phyloP scores from a whole-genome alignment of 1,140 invertebrate genomes.

The Helicoverpa armigera region DNA sequence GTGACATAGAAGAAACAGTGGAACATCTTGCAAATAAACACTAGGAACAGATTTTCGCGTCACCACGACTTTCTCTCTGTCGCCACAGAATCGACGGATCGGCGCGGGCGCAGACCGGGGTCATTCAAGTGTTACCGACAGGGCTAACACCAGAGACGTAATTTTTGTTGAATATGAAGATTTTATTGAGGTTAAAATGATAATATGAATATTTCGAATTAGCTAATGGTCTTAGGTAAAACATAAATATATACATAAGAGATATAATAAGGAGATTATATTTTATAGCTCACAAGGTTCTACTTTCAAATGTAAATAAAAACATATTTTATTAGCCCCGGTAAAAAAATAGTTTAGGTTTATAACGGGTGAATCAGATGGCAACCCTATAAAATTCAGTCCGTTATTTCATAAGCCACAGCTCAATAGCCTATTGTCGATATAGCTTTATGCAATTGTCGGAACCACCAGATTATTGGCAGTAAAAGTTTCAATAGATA shows the following conservation, averaged over 20 bases:
- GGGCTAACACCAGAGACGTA: not conserved
- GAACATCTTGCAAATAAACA: constrained; percentile 15
- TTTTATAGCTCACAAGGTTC: too few species aligned
- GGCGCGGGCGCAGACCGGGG: constrained; percentile 16
- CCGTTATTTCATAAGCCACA: not conserved
- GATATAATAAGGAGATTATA: too few species aligned
- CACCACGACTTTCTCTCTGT: constrained; percentile 38
- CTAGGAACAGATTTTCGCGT: constrained; percentile 23
- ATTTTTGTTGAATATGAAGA: not conserved
- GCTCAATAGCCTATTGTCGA: constrained; percentile 11
- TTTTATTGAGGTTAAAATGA: too few species aligned
- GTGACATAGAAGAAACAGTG: not conserved
- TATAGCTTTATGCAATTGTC: not conserved
- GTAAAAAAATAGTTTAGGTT: too few species aligned
- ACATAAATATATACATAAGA: too few species aligned
- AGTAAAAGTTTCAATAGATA: not conserved
- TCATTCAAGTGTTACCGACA: constrained; percentile 41
- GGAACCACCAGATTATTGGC: not conserved
- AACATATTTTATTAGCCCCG: too few species aligned
- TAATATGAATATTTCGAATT: too few species aligned
- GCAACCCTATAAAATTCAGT: not conserved
- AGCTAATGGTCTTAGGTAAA: too few species aligned
- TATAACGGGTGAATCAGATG: too few species aligned
- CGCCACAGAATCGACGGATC: constrained; percentile 24
- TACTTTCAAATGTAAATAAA: too few species aligned